Evolutionary conservation across 2,888 invertebrate genomes (phyloP).

Genomic region (Rhagonycha lutea): DNA sequence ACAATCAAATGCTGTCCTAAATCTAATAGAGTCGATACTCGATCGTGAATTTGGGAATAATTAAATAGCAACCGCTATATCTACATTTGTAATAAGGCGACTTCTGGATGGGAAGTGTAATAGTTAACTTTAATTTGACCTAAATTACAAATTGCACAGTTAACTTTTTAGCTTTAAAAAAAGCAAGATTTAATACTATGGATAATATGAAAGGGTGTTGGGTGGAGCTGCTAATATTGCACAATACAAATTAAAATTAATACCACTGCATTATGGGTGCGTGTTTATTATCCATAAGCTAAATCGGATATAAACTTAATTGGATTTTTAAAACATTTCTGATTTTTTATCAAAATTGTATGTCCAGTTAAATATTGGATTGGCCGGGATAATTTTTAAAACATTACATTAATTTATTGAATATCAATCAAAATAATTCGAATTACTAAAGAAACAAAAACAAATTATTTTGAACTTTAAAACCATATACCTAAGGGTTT

Average conservation of each 20-base stretch:
- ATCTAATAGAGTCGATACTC: background rate
- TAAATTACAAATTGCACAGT: no score
- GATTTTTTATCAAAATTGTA: background rate
- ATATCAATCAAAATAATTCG: no score
- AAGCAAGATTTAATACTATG: no score
- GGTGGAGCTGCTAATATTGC: background rate
- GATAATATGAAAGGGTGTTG: no score
- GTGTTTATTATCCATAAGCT: background rate
- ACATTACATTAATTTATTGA: no score
- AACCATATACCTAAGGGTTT: no score
- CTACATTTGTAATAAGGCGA: no score
- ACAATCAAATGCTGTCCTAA: background rate
- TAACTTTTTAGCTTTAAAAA: background rate
- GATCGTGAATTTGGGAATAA: background rate
- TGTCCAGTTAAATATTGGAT: background rate
- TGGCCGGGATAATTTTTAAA: background rate
- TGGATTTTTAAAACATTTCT: background rate
- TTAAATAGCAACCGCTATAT: background rate
- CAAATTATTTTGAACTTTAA: no score
- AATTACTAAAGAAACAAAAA: no score
- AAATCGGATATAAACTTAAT: background rate
- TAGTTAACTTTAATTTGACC: no score
- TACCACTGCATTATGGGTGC: background rate
- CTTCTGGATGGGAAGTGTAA: no score
- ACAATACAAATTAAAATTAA: background rate